These are phyloP conservation scores for Ivindomyrus marchei DNA, from an alignment of 2,113 vertebrate genomes.

Conservation along the genomic window DNA sequence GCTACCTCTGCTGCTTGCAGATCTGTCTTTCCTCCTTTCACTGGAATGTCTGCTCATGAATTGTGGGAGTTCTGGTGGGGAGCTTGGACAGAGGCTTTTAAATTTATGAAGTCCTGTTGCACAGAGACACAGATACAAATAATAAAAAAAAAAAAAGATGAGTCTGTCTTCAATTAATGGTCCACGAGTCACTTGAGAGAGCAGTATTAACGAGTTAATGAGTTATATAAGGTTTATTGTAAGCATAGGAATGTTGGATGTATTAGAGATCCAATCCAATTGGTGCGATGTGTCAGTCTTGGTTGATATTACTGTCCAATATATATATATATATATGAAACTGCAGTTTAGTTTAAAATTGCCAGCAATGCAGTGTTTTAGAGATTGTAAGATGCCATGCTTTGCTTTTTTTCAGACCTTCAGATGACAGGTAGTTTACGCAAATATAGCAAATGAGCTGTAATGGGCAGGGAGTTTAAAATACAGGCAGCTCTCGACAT, in stretches of 20 bases:
- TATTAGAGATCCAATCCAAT: neutral
- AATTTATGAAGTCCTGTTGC: neutral
- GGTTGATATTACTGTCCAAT: neutral
- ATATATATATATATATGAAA: too few relatives aligned
- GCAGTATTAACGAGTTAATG: neutral
- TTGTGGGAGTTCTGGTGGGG: neutral
- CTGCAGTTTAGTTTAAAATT: neutral
- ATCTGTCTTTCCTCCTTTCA: neutral
- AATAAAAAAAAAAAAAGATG: neutral
- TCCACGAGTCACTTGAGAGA: neutral
- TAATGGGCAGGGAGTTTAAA: neutral
- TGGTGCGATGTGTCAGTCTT: neutral
- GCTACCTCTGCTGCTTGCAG: neutral
- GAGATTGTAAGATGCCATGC: neutral
- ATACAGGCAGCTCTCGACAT: neutral
- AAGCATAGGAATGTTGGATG: neutral
- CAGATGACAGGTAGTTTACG: neutral
- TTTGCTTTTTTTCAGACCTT: neutral
- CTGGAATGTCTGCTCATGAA: neutral
- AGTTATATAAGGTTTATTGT: neutral
- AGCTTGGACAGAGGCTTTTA: neutral
- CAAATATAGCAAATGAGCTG: neutral
- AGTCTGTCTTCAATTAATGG: neutral
- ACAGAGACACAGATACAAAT: neutral
- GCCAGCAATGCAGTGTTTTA: neutral